Base-by-base conservation (phyloP, 2,113 vertebrate species). In the Strix uralensis region DNA sequence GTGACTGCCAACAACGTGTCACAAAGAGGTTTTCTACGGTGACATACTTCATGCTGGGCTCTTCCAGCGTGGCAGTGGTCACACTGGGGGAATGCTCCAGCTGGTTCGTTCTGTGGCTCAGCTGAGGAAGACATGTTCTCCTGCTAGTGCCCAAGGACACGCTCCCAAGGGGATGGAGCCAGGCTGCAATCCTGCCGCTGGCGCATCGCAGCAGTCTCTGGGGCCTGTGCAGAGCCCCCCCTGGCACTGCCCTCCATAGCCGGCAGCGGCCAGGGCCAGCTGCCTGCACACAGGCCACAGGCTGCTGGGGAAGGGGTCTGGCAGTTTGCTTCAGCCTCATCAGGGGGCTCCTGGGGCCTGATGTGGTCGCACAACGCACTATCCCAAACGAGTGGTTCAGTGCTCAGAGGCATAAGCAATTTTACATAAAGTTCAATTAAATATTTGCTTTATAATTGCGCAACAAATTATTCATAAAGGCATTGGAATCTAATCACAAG, bases 401-500 rank as follows among this genome's bases (percentile, higher is more conserved):
- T 30, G 70, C 91, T 93, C 71, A 80, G 81, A 92, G 59, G 91
- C 96, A 94, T 93, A 97, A 94, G 95, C 92, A 97, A 94, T 97
- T 97, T 96, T 95, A 92, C 94, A 95, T 96, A 62, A 97, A 96
- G 97, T 95, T 97, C 94, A 97, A 97, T 97, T 97, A 97, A 97
- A 97, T 97, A 97, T 97, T 97, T 97, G 94, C 96, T 97, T 97
- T 97, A 93, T 97, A 97, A 97, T 97, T 97, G 97, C 71, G 1
- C 94, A 91, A 97, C 97, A 97, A 97, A 97, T 97, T 97, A 97
- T 97, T 97, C 97, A 97, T 97, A 97, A 97, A 96, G 96, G 92
- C 90, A 78, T 70, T 86, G 81, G 95, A 94, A 94, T 96, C 95
- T 96, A 94, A 97, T 96, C 97, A 95, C 90, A 80, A 89, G 84